These are phyloP conservation scores for Falco concolor DNA, from an alignment of 2,797 vertebrate species.

Conservation along the genomic window DNA sequence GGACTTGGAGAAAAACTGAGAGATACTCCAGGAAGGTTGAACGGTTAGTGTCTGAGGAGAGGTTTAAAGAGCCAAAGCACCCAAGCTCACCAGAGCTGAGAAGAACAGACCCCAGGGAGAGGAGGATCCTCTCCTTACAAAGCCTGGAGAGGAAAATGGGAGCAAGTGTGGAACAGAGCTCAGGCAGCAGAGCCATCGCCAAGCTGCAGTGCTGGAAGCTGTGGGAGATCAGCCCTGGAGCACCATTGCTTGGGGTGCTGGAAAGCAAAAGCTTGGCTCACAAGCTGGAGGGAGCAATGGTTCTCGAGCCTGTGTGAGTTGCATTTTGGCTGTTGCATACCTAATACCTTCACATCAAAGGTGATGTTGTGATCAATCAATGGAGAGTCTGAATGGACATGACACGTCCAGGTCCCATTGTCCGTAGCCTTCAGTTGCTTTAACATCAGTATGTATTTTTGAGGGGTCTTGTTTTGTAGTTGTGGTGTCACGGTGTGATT, in stretches of 20 bases:
- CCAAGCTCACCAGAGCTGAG: background rate
- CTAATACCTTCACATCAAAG: conserved; percentile 62
- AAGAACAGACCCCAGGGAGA: background rate
- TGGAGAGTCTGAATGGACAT: background rate
- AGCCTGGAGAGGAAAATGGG: background rate
- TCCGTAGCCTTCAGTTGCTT: background rate
- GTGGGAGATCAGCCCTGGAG: background rate
- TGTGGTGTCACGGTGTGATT: background rate
- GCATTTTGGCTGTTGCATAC: conserved; percentile 45
- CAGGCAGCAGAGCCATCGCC: background rate
- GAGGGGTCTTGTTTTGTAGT: rapidly evolving
- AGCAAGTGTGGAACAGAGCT: background rate
- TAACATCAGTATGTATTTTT: background rate
- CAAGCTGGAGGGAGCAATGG: background rate
- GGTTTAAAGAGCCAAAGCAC: background rate
- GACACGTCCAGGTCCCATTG: conserved; percentile 60
- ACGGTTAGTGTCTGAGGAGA: background rate
- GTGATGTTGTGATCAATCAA: background rate
- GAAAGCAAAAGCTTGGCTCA: background rate
- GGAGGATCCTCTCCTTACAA: background rate
- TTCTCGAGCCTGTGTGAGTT: background rate
- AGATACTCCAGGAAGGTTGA: background rate
- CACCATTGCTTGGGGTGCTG: background rate
- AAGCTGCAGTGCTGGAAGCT: background rate
- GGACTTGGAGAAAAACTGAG: background rate